Percentiles rank a stretch among this genome's conserved stretches.
Conservation (phyloP, 2,113 vertebrate species). For the Lasiurus borealis region DNA sequence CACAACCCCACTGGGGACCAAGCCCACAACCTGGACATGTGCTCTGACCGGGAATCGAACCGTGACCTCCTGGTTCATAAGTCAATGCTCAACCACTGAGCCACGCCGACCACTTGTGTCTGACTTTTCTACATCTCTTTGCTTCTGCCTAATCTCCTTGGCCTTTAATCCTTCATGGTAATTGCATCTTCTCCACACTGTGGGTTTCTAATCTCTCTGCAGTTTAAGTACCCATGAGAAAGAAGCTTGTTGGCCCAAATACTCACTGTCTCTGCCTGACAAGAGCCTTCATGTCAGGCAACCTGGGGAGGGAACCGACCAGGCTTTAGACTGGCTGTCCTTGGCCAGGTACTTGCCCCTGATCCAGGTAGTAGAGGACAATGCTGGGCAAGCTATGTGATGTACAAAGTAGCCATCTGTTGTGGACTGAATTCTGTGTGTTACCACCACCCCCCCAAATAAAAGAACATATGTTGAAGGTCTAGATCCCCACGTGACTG, state of each 20-base stretch:
- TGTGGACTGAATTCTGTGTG: background rate
- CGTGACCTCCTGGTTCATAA: too few species aligned
- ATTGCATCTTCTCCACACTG: background rate
- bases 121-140: background rate
- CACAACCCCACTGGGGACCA: too few species aligned
- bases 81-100: too few species aligned
- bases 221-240: background rate
- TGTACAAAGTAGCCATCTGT: background rate
- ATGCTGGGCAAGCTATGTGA: background rate
- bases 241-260: background rate
- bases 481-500: background rate
- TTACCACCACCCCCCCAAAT: fast-evolving
- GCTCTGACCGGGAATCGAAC: too few species aligned
- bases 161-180: background rate
- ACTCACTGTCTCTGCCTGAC: background rate
- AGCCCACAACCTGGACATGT: too few species aligned
- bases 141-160: background rate
- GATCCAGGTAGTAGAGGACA: background rate
- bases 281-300: background rate
- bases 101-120: background rate
- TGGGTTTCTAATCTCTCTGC: background rate
- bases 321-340: background rate
- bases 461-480: background rate
- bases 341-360: background rate
- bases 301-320: background rate